Base-by-base conservation (phyloP, 1,140 invertebrate genomes). In the Microplitis demolitor region DNA sequence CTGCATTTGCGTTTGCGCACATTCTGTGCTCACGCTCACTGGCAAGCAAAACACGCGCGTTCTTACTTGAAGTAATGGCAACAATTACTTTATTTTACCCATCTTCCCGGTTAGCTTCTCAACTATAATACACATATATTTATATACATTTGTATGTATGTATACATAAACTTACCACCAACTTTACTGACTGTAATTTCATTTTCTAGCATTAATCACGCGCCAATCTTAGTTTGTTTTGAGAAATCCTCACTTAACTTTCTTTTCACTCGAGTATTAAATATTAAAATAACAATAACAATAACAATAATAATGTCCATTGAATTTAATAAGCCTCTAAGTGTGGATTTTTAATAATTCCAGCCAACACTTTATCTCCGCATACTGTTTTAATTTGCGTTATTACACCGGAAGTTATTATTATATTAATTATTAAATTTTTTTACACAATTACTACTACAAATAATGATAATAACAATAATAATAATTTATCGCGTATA, bases 51-150 rank as follows among this genome's bases (percentile, higher is more conserved):
- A 75, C 62, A 71, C 78, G 64, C 72, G 74, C 75, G 45, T 62
- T 77, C 74, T 80, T 78, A 75, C 73, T 31, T 75, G 70, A 75
- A 74, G 76, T 87, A 85, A 86, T 86, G 77, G 82, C 80, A 83
- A 84, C 85, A 84, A 87, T 86, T 86, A 86, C 83, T 85, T 85
- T 82, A 85, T 85, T 87, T 86, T 83, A 82, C 79, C 78, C 77
- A 72, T 83, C 76, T 79, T 84, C 78, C 79, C 79, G 66, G 66
- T 64, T 24, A 24, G 24, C 24, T 24, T 72, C 69, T 71, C 82
- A 79, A 82, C 60, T 62, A 56, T 24, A 5, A 56, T 24, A 45
- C 39, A 45, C 11, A 45, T 45, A 45, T 45, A 45, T 45, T 6
- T 45, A 45, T 45, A 9, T 45, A 39, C 8, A 39, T 39, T 39